Percentiles rank a stretch among this genome's conserved stretches.
Conservation (phyloP, 2,113 vertebrate species). For the Chitala chitala region DNA sequence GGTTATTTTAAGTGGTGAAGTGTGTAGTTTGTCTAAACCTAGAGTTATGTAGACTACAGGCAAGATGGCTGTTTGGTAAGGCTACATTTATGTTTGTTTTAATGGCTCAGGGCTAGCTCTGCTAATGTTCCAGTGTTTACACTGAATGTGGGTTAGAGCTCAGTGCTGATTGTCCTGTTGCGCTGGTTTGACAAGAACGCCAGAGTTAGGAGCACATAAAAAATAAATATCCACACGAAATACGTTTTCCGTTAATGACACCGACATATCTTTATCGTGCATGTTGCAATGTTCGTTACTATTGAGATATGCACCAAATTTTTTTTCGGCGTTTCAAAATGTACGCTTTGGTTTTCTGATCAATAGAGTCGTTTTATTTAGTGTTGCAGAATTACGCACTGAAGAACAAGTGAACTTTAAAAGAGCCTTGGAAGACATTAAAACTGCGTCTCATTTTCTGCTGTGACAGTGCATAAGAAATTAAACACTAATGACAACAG, state of each 20-base stretch:
- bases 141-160: not conserved
- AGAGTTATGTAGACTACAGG: no score
- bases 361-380: not conserved
- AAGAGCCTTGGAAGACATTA: not conserved
- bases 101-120: no score
- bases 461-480: conserved; percentile 1
- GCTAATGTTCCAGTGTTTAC: not conserved
- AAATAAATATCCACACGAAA: no score
- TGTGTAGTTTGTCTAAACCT: not conserved
- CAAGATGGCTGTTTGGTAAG: not conserved
- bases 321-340: no score
- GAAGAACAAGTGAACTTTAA: not conserved
- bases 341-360: no score
- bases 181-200: no score
- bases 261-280: no score
- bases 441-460: conserved; percentile 8
- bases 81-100: not conserved
- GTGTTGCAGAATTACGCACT: not conserved
- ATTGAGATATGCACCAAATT: no score
- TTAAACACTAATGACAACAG: not conserved
- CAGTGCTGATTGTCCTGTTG: no score
- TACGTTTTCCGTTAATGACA: no score
- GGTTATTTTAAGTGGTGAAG: not conserved
- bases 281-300: no score
- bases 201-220: no score